Evolutionary conservation across 2,797 vertebrate genomes (phyloP).

Genomic region (Gymnocypris eckloni): DNA sequence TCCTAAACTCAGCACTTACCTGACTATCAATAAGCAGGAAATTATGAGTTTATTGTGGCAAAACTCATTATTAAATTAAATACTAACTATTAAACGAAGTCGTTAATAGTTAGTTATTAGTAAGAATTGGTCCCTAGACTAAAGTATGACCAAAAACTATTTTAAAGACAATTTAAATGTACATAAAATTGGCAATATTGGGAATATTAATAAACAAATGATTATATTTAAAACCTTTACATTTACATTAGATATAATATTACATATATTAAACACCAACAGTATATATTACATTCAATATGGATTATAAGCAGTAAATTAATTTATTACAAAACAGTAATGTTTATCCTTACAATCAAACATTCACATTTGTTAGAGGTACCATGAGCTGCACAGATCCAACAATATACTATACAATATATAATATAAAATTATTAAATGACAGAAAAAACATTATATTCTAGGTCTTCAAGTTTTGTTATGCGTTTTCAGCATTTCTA

Average conservation of each 20-base stretch:
- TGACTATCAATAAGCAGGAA: too few species aligned
- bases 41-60: neutral
- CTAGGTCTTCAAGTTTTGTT: neutral
- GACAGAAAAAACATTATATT: neutral
- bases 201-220: neutral
- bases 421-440: neutral
- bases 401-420: neutral
- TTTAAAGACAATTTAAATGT: neutral
- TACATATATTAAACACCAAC: neutral
- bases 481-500: neutral
- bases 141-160: neutral
- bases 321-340: neutral
- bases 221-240: neutral
- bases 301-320: neutral
- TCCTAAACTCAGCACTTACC: neutral
- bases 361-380: neutral
- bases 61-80: neutral
- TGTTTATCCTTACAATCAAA: neutral
- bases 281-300: neutral
- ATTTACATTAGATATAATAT: too few species aligned
- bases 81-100: too few species aligned
- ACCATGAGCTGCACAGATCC: neutral
- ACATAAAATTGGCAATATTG: neutral
- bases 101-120: neutral
- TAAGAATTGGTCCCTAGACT: neutral